These are phyloP conservation scores for Cettia cetti DNA, from an alignment of 2,113 vertebrate genomes.

Conservation along the genomic window DNA sequence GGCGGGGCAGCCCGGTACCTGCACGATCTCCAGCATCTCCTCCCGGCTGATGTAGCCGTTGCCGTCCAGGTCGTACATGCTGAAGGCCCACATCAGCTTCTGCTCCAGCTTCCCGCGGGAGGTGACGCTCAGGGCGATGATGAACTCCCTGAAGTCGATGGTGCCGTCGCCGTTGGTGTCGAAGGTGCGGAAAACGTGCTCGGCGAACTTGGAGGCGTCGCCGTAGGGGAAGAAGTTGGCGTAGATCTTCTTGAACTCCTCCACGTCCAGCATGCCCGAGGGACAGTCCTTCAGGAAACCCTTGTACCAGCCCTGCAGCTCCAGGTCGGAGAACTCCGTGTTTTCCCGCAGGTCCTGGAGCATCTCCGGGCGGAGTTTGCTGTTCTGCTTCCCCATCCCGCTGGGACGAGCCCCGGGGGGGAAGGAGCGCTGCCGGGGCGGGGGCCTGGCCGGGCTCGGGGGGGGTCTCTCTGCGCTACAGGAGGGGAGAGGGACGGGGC, in stretches of 20 bases:
- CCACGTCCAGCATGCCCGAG: constrained; percentile 93
- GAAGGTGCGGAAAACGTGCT: constrained; percentile 98
- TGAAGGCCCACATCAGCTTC: constrained; percentile 99
- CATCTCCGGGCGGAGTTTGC: constrained; percentile 97
- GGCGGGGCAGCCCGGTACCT: constrained; percentile 70
- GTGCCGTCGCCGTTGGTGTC: constrained; percentile 97
- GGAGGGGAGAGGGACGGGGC: background rate
- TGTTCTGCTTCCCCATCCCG: constrained; percentile 98
- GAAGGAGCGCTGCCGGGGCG: background rate
- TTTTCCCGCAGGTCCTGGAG: constrained; percentile 97
- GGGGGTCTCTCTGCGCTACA: background rate
- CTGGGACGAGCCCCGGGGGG: background rate
- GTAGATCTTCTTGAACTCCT: constrained; percentile 99
- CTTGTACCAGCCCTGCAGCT: constrained; percentile 99
- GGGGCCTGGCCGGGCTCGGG: background rate
- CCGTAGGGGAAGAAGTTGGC: constrained; percentile 99
- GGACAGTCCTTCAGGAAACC: constrained; percentile 99
- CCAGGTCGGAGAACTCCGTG: constrained; percentile 96
- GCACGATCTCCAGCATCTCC: constrained; percentile 98
- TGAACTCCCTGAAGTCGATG: constrained; percentile 99
- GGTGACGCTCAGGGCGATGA: constrained; percentile 97
- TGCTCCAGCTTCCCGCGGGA: constrained; percentile 97
- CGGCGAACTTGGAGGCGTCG: constrained; percentile 96
- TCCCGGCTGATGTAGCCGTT: constrained; percentile 98
- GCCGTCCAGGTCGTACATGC: constrained; percentile 98